Evolutionary conservation across 1,140 invertebrate species (phyloP).

Genomic region (Bursaphelenchus mucronatus): DNA sequence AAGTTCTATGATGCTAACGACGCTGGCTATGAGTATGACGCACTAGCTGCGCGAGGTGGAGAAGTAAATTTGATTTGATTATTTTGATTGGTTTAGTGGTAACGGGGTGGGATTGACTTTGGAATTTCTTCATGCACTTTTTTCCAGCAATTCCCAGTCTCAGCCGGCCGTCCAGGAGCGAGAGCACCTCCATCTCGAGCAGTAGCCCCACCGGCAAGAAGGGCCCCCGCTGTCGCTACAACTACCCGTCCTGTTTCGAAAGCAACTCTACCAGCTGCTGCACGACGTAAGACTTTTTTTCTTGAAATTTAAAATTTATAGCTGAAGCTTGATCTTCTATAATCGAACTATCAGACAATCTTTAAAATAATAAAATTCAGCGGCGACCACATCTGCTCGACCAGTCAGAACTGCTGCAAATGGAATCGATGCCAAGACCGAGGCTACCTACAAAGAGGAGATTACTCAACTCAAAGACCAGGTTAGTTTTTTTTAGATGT

Average conservation of each 20-base stretch:
- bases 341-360: too few relatives aligned
- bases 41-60: conserved; percentile 76
- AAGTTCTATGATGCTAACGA: conserved; percentile 99
- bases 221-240: too few relatives aligned
- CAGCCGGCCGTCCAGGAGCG: not conserved
- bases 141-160: conserved; percentile 5
- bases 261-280: too few relatives aligned
- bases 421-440: not conserved
- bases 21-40: conserved; percentile 88
- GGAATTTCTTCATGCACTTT: not conserved
- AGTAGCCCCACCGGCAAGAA: too few relatives aligned
- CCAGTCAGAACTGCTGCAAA: not conserved
- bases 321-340: too few relatives aligned
- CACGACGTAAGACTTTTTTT: too few relatives aligned
- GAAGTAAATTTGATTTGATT: conserved; percentile 62
- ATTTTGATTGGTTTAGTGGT: conserved; percentile 2
- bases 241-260: too few relatives aligned
- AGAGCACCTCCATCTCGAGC: not conserved
- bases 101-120: not conserved
- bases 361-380: not conserved
- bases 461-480: conserved; percentile 10
- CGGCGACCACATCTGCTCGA: not conserved
- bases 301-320: too few relatives aligned
- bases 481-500: not conserved
- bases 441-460: conserved; percentile 14